These are phyloP conservation scores for Babylonia areolata DNA, from an alignment of 1,140 invertebrate genomes.

Conservation along the genomic window DNA sequence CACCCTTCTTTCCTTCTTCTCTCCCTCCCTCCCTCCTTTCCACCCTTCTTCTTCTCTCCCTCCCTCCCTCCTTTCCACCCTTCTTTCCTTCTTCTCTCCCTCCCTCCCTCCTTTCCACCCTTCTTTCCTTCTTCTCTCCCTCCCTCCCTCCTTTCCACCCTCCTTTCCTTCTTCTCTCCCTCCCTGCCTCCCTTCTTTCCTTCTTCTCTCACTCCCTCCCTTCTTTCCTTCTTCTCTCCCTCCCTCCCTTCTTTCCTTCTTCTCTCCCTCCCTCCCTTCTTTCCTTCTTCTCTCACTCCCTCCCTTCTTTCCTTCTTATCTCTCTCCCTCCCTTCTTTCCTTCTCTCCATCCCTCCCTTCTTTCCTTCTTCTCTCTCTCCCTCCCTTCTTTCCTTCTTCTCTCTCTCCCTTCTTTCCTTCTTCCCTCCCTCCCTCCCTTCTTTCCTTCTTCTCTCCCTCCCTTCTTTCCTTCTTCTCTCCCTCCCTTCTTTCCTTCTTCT, in stretches of 20 bases:
- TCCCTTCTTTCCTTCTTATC: not conserved
- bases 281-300: not conserved
- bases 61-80: not conserved
- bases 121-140: not conserved
- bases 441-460: not conserved
- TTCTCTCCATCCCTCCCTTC: not conserved
- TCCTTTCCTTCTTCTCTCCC: not conserved
- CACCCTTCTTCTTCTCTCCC: not conserved
- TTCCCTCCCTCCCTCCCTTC: not conserved
- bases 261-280: not conserved
- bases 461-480: not conserved
- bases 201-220: not conserved
- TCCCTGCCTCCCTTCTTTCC: not conserved
- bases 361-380: not conserved
- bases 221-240: not conserved
- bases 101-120: not conserved
- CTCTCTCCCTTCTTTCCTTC: not conserved
- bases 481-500: not conserved
- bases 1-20: not conserved
- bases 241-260: not conserved
- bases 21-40: not conserved
- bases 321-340: not conserved
- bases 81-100: not conserved
- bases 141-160: not conserved
- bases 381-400: not conserved